These are phyloP conservation scores for Corythornis cristatus DNA, from an alignment of 2,113 vertebrate genomes.

Conservation along the genomic window DNA sequence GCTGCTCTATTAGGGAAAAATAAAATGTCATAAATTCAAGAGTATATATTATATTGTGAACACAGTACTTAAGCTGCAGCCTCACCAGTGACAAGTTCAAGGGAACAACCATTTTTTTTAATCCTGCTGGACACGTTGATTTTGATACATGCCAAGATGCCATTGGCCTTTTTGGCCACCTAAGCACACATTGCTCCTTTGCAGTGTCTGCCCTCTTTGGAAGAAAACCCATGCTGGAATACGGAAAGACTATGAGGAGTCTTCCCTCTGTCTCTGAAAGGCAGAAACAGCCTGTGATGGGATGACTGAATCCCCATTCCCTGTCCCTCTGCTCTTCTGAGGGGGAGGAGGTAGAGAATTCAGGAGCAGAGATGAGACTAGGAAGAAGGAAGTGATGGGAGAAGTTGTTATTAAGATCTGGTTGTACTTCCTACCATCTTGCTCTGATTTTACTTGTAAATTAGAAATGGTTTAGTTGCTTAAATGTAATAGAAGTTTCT, in stretches of 20 bases:
- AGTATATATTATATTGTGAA: background rate
- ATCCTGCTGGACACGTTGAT: too few species aligned
- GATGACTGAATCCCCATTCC: background rate
- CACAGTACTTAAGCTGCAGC: too few species aligned
- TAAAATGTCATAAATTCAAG: slow-evolving; percentile 43
- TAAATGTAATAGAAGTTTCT: too few species aligned
- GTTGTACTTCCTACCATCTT: too few species aligned
- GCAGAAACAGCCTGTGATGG: background rate
- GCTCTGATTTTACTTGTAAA: too few species aligned
- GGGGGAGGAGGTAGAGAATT: background rate
- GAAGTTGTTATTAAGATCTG: background rate
- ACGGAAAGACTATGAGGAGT: background rate
- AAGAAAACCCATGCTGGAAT: background rate
- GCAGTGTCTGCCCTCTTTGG: background rate
- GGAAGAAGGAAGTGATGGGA: too few species aligned
- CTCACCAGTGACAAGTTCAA: too few species aligned
- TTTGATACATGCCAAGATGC: too few species aligned
- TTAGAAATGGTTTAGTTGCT: too few species aligned
- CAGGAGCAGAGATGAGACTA: background rate
- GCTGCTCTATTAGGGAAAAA: slow-evolving; percentile 30
- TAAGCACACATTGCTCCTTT: too few species aligned
- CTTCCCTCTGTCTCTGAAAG: background rate
- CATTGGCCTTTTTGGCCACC: too few species aligned
- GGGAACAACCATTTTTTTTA: too few species aligned
- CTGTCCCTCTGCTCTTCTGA: background rate